Percentiles rank a stretch among this genome's conserved stretches.
Evolutionary conservation across 1,140 invertebrate genomes (phyloP).

Genomic region (Penaeus vannamei): DNA sequence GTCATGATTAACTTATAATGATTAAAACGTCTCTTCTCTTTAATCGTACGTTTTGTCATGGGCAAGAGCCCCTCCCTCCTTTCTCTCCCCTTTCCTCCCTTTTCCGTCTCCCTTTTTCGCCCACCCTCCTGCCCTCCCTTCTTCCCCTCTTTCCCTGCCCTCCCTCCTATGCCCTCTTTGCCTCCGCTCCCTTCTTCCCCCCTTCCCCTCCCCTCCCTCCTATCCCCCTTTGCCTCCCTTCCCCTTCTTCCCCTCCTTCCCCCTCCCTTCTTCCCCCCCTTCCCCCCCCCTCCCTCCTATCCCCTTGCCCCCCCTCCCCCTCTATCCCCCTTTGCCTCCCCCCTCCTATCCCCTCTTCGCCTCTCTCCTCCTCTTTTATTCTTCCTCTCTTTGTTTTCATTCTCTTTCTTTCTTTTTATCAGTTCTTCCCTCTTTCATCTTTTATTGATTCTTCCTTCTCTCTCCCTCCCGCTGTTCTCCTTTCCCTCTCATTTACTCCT

Average conservation of each 20-base stretch:
- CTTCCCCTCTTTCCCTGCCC: constrained; percentile 6
- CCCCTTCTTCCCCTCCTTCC: background rate
- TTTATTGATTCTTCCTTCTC: background rate
- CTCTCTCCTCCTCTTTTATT: background rate
- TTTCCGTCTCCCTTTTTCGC: background rate
- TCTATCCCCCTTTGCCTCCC: background rate
- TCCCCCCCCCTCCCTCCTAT: background rate
- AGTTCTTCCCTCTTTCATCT: background rate
- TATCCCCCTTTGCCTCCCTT: background rate
- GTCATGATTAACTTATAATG: too few relatives aligned
- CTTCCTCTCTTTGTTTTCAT: background rate
- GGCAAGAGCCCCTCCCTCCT: background rate
- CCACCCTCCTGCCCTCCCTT: too few relatives aligned
- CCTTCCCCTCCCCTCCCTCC: background rate
- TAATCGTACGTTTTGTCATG: too few relatives aligned
- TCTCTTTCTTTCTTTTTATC: background rate
- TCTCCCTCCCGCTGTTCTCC: background rate
- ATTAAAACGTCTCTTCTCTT: too few relatives aligned
- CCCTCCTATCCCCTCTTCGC: background rate
- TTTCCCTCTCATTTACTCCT: background rate
- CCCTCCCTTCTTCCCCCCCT: background rate
- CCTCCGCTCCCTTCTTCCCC: background rate
- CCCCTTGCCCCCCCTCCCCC: background rate
- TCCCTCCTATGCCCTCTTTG: background rate
- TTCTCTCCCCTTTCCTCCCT: background rate